Evolutionary conservation across 2,888 invertebrate species (phyloP).

Genomic region (Acrobasis consociella): DNA sequence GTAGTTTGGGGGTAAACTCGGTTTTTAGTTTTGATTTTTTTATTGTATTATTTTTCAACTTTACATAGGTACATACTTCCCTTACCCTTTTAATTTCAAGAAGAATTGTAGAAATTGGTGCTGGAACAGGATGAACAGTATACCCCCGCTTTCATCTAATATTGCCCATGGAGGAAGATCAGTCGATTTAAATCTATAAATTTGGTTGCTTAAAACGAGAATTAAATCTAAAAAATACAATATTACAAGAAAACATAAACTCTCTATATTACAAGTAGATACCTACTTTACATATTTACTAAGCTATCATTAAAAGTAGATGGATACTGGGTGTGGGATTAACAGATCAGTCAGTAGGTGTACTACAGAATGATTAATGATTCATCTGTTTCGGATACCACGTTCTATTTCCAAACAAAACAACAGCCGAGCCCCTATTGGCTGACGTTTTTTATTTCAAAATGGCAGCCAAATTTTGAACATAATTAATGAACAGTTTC

Average conservation of each 20-base stretch:
- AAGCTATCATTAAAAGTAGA: neutral
- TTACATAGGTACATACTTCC: too few relatives aligned
- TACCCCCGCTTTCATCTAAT: too few relatives aligned
- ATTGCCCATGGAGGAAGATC: too few relatives aligned
- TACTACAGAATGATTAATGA: slow-evolving; percentile 69
- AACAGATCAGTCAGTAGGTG: slow-evolving; percentile 34
- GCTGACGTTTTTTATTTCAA: slow-evolving; percentile 60
- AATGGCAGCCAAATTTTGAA: slow-evolving; percentile 74
- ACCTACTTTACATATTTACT: slow-evolving; percentile 4
- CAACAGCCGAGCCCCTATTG: slow-evolving; percentile 58
- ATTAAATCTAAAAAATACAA: neutral
- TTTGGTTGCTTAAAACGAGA: too few relatives aligned
- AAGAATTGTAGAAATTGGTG: too few relatives aligned
- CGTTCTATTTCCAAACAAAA: slow-evolving; percentile 72
- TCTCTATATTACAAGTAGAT: neutral
- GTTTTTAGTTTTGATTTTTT: too few relatives aligned
- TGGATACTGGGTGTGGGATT: slow-evolving; percentile 5
- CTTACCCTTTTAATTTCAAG: too few relatives aligned
- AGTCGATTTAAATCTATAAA: too few relatives aligned
- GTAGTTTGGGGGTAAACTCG: too few relatives aligned
- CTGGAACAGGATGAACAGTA: too few relatives aligned
- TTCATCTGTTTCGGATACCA: slow-evolving; percentile 59
- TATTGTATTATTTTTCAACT: too few relatives aligned
- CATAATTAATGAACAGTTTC: slow-evolving; percentile 71
- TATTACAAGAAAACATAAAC: neutral